Base-by-base conservation (phyloP, 2,113 vertebrate genomes). In the Cebidichthys violaceus region DNA sequence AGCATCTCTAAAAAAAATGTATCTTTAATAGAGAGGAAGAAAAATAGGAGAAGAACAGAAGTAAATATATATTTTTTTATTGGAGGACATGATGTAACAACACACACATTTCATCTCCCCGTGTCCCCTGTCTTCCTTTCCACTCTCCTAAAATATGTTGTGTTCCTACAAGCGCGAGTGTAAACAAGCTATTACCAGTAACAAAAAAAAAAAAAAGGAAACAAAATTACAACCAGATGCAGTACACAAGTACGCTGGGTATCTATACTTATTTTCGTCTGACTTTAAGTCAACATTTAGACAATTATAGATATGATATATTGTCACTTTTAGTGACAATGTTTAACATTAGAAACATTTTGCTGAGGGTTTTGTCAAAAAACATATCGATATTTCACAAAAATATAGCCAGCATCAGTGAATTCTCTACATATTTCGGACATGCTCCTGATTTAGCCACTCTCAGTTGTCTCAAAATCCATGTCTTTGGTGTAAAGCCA, bases 201-300 rank as follows among this genome's bases (percentile, higher is more conserved):
- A n/a, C 2, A 7, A 14, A 10, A 47, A 72, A 86, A n/a, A 39
- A 70, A 64, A 43, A 74, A 14, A 3, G n/a, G 4, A 47, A 82
- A 43, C 43, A 39, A n/a, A 87, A 91, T 87, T 79, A 77, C 20
- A 84, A 89, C 60, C 90, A 93, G 86, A 92, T 69, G 86, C 39
- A 10, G 81, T n/a, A 24, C 27, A 52, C 33, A 20, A 73, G 31
- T 22, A 45, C 29, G 24, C 70, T 43, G n/a, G n/a, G n/a, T n/a
- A n/a, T n/a, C n/a, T n/a, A n/a, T n/a, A n/a, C n/a, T n/a, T 61
- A 18, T 61, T 61, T 35, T 29, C 29, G 55, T 14, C 55, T 29
- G 6, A 29, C 55, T 59, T 59, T 15, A 59, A 50, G 39, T 50
- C 14, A 35, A 35, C 35, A 15, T n/a, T 1, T 3, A 9, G 33